Evolutionary conservation across 2,113 vertebrate genomes (phyloP).

Genomic region (Melanerpes formicivorus): DNA sequence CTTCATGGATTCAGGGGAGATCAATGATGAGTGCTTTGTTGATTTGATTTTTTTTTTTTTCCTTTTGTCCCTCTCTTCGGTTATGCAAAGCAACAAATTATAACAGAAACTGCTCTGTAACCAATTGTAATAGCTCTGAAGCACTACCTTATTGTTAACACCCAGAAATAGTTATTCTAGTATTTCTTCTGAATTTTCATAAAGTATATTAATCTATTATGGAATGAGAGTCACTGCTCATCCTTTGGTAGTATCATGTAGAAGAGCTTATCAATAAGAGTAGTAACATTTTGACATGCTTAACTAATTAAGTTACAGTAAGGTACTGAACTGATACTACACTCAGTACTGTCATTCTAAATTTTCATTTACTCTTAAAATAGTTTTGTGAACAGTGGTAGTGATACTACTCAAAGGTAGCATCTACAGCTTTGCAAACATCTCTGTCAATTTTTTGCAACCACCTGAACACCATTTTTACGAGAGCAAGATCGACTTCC

Average conservation of each 20-base stretch:
- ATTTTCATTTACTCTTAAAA: neutral
- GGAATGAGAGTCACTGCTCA: neutral
- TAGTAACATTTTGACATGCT: neutral
- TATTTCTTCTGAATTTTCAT: neutral
- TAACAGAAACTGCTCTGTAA: neutral
- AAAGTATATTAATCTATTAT: neutral
- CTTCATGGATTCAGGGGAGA: neutral
- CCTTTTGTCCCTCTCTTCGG: neutral
- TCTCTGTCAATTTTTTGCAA: neutral
- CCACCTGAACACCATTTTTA: neutral
- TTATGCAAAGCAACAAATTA: neutral
- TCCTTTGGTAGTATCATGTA: neutral
- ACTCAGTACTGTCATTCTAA: neutral
- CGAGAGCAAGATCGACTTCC: neutral
- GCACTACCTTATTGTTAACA: neutral
- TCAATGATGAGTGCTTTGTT: neutral
- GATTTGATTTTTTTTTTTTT: neutral
- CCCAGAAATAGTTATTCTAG: neutral
- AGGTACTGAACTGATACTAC: neutral
- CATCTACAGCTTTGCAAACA: neutral
- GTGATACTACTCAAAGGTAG: neutral
- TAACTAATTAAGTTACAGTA: neutral
- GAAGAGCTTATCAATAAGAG: neutral
- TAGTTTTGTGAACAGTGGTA: neutral
- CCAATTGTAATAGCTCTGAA: neutral